phyloP scores from a whole-genome alignment of 2,113 vertebrate genomes.

The Haemorhous mexicanus region DNA sequence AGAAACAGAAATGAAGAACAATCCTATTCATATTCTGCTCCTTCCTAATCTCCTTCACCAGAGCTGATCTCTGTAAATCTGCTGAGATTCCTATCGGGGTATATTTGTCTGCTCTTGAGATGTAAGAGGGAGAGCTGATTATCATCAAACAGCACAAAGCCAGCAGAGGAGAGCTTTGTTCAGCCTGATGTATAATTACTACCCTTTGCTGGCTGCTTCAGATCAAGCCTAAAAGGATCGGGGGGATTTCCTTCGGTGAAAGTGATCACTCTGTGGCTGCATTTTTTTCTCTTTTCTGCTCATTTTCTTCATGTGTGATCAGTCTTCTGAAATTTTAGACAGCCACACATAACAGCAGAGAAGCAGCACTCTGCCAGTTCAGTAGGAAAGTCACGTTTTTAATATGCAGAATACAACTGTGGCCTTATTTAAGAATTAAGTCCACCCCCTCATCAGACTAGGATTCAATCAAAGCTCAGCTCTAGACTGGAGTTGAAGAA shows the following conservation, averaged over 20 bases:
- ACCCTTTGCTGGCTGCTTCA: conserved; percentile 47
- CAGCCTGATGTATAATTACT: conserved; percentile 44
- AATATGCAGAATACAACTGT: background rate
- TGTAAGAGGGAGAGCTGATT: conserved; percentile 19
- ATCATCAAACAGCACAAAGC: conserved; percentile 11
- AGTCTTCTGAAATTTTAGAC: background rate
- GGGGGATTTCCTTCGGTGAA: conserved; percentile 47
- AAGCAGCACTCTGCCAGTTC: background rate
- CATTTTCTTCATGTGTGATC: background rate
- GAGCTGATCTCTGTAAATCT: conserved; percentile 35
- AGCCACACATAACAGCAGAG: background rate
- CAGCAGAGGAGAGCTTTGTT: conserved; percentile 22
- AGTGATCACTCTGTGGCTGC: background rate
- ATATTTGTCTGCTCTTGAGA: conserved; percentile 53
- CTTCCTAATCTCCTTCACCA: background rate
- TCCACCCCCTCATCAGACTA: background rate
- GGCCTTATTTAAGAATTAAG: background rate
- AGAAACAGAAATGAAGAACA: background rate
- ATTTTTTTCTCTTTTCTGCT: background rate
- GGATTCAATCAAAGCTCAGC: background rate
- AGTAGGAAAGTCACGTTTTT: background rate
- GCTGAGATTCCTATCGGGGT: conserved; percentile 28
- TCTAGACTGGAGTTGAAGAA: background rate
- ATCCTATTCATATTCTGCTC: background rate
- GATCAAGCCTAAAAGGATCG: conserved; percentile 41